phyloP scores from a whole-genome alignment of 2,888 invertebrate species.

The Philereme vetulata region DNA sequence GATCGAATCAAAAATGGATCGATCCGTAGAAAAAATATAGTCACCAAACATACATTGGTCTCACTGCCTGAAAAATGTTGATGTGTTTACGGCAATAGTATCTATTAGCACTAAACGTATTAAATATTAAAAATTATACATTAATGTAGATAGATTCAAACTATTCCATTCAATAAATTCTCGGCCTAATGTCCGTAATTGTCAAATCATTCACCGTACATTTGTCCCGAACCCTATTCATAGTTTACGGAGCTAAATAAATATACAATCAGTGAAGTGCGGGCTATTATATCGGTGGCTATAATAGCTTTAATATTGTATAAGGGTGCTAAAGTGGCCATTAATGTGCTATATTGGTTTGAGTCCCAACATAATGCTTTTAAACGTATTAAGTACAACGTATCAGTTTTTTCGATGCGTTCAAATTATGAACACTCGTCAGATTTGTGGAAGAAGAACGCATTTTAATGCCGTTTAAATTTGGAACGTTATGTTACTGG shows the following conservation, averaged over 20 bases:
- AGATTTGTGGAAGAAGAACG: constrained; percentile 9
- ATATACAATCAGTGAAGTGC: constrained; percentile 53
- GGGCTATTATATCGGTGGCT: constrained; percentile 40
- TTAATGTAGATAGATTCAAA: too few relatives aligned
- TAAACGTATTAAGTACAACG: constrained; percentile 41
- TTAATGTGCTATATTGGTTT: constrained; percentile 40
- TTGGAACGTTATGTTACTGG: constrained; percentile 8
- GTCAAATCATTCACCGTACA: constrained; percentile 72
- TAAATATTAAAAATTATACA: too few relatives aligned
- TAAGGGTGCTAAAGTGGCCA: constrained; percentile 47
- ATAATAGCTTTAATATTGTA: constrained; percentile 8
- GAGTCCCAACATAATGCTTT: constrained; percentile 41
- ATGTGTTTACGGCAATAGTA: too few relatives aligned
- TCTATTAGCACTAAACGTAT: too few relatives aligned
- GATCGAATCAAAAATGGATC: too few relatives aligned
- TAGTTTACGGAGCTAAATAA: constrained; percentile 45
- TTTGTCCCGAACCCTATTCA: constrained; percentile 47
- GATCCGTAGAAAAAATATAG: too few relatives aligned
- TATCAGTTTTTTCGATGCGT: constrained; percentile 24
- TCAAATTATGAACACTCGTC: constrained; percentile 11
- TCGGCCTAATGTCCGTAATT: constrained; percentile 58
- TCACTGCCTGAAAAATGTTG: too few relatives aligned
- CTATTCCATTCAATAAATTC: constrained; percentile 73
- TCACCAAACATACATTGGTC: too few relatives aligned
- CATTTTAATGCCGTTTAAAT: constrained; percentile 8